phyloP scores from a whole-genome alignment of 2,888 invertebrate species.

The Apocheima hispidaria region DNA sequence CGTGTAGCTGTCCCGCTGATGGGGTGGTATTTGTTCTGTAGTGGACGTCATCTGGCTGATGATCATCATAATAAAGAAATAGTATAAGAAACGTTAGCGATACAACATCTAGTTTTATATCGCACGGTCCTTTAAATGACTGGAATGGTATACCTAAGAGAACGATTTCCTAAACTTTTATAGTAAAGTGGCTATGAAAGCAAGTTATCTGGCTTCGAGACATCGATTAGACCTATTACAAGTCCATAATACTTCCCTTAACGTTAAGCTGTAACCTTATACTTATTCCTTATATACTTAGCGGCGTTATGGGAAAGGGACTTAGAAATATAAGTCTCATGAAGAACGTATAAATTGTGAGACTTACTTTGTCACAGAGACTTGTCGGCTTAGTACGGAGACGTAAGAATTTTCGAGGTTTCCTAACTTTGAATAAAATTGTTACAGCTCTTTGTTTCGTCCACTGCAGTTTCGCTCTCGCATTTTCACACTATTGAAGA shows the following conservation, averaged over 20 bases:
- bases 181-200: constrained; percentile 19
- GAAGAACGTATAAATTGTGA: constrained; percentile 26
- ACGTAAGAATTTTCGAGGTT: constrained; percentile 10
- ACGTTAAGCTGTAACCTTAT: constrained; percentile 20
- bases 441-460: not conserved
- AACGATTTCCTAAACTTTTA: constrained; percentile 7
- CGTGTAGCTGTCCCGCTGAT: too few species aligned
- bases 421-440: constrained; percentile 11
- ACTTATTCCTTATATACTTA: constrained; percentile 14
- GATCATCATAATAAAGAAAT: not conserved
- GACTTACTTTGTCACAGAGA: constrained; percentile 28
- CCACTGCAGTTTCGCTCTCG: too few species aligned
- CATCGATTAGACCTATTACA: constrained; percentile 20
- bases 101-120: constrained; percentile 3
- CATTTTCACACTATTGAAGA: too few species aligned
- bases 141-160: constrained; percentile 3
- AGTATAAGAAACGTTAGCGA: not conserved
- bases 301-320: constrained; percentile 14
- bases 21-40: too few species aligned
- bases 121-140: constrained; percentile 3
- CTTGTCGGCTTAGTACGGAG: constrained; percentile 15
- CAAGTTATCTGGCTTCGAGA: constrained; percentile 17
- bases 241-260: constrained; percentile 5
- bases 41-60: too few species aligned
- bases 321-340: constrained; percentile 17